Conservation (phyloP, 2,797 vertebrate genomes). For the Acrossocheilus fasciatus region DNA sequence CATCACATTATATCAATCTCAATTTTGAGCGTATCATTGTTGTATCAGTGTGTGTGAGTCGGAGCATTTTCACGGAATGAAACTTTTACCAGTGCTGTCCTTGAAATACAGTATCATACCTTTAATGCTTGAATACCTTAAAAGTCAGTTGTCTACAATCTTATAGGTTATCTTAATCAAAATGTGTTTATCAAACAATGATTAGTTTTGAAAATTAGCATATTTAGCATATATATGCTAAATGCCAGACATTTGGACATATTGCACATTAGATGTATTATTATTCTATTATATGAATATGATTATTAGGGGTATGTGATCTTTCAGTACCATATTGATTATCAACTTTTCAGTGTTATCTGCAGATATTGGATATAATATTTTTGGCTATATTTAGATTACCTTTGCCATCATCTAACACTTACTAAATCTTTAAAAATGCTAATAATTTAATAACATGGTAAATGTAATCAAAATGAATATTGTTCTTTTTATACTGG, state of each 20-base stretch:
- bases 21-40: background rate
- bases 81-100: background rate
- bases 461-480: background rate
- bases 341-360: background rate
- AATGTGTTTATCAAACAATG: background rate
- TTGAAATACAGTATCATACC: background rate
- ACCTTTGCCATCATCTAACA: background rate
- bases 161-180: background rate
- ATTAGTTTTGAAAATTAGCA: background rate
- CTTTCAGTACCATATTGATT: background rate
- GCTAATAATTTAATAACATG: background rate
- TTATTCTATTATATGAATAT: too few relatives aligned
- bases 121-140: background rate
- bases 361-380: background rate
- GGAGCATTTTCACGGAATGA: background rate
- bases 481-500: background rate
- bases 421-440: background rate
- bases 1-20: conserved; percentile 15
- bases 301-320: background rate
- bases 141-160: background rate
- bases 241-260: background rate
- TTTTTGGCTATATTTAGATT: background rate
- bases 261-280: background rate
- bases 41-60: background rate
- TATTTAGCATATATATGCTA: background rate